phyloP scores from a whole-genome alignment of 1,140 invertebrate species.

The Drosophila aff. region DNA sequence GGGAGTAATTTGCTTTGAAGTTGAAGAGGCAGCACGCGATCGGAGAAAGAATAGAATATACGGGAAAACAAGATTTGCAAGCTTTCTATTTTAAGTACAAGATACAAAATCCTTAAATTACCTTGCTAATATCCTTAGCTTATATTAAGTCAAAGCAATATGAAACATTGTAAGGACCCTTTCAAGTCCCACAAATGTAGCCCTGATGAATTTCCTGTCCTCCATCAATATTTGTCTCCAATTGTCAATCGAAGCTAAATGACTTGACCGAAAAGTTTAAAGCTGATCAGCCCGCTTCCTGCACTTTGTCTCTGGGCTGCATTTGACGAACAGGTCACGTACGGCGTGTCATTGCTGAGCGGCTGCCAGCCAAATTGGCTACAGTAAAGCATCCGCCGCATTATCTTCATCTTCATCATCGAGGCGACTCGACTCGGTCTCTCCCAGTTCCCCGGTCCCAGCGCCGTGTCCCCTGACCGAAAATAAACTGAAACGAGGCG shows the following conservation, averaged over 20 bases:
- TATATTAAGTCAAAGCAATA: background rate
- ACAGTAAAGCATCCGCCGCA: constrained; percentile 78
- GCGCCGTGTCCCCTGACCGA: constrained; percentile 10
- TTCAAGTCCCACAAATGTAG: background rate
- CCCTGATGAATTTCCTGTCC: constrained; percentile 5
- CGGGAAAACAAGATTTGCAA: background rate
- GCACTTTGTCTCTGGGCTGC: constrained; percentile 51
- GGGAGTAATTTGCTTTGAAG: constrained; percentile 13
- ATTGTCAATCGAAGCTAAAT: constrained; percentile 38
- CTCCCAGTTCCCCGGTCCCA: background rate
- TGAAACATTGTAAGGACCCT: background rate
- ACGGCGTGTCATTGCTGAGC: constrained; percentile 78
- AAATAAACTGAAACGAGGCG: constrained; percentile 59
- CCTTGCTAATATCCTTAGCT: no score
- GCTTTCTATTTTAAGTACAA: background rate
- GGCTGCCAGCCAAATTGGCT: constrained; percentile 80
- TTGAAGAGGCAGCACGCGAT: background rate
- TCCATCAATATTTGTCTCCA: constrained; percentile 40
- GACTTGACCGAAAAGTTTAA: constrained; percentile 51
- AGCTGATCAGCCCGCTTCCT: constrained; percentile 51
- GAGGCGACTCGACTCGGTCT: constrained; percentile 12
- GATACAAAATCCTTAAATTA: no score
- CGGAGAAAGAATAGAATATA: background rate
- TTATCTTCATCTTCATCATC: constrained; percentile 80
- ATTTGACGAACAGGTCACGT: constrained; percentile 76